Evolutionary conservation across 2,888 invertebrate genomes (phyloP), one percentile per base, ranked within the genome.

Genomic region (Latrodectus hesperus): DNA sequence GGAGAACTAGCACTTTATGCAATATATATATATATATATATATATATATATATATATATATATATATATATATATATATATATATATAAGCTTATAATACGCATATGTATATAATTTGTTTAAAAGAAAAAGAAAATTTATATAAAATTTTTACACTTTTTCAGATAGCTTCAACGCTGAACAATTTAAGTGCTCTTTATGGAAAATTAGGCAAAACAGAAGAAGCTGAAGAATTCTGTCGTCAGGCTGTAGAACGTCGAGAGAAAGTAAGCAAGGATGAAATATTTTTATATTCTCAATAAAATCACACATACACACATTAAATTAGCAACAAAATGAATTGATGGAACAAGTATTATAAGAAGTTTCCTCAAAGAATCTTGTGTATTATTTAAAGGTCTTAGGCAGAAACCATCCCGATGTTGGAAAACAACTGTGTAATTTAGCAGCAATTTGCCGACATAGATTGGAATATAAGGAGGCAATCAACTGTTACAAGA

Each of bases 351-450:
- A 11, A 14, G 52, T 53, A 53, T 10, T 51, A 51, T 12, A 65
- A 17, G n/a, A 49, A 51, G 26, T 76, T 64, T 64, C 12, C 12
- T 17, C 8, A 17, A 26, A 12, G 22, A 52, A 12, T 16, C n/a
- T 65, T 76, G n/a, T n/a, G 3, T 71, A 71, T 72, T 12, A 22
- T 65, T 64, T 67, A 65, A n/a, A 82, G 82, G 75, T 82, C 26
- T 68, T 82, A 75, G 82, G 82, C n/a, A 68, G 67, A 38, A 26
- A 22, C 49, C 82, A 82, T 17, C n/a, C 65, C n/a, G 82, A 82
- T 38, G 82, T 82, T n/a, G 82, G 67, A 22, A 82, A 82, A 22
- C 82, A 82, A 14, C 38, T 82, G 8, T 82, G 82, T 38, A 82
- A 82, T 68, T 68, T 82, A 60, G 82, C 82, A 9, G 74, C 82